phyloP scores from a whole-genome alignment of 1,140 invertebrate species.

The Drosophila baimaii region DNA sequence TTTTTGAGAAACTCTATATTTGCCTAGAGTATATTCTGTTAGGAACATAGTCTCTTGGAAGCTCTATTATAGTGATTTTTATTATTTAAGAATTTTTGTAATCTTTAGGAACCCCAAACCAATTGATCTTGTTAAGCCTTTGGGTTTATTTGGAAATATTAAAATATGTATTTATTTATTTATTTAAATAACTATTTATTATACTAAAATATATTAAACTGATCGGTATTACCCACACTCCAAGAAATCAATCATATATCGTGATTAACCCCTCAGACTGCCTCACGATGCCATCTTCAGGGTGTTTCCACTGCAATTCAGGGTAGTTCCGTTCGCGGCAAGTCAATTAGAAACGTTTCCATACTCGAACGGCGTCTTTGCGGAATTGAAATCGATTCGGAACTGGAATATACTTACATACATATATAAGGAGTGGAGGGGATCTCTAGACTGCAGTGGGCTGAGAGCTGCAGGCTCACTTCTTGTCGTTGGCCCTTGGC shows the following conservation, averaged over 20 bases:
- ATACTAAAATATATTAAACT: too few relatives aligned
- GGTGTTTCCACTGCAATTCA: not conserved
- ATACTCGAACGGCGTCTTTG: slow-evolving; percentile 44
- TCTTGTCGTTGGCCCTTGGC: slow-evolving; percentile 36
- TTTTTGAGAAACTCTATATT: too few relatives aligned
- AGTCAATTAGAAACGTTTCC: slow-evolving; percentile 62
- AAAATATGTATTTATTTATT: too few relatives aligned
- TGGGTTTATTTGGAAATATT: too few relatives aligned
- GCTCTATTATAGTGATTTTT: too few relatives aligned
- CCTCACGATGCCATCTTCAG: slow-evolving; percentile 28
- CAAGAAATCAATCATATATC: too few relatives aligned
- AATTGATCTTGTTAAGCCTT: too few relatives aligned
- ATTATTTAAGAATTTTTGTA: too few relatives aligned
- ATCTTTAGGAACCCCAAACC: too few relatives aligned
- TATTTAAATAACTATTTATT: too few relatives aligned
- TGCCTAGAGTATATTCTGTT: too few relatives aligned
- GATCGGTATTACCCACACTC: not conserved
- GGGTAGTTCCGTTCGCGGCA: slow-evolving; percentile 45
- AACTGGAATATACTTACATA: slow-evolving; percentile 6
- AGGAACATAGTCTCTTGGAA: too few relatives aligned
- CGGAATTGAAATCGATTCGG: slow-evolving; percentile 19
- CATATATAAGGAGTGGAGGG: not conserved
- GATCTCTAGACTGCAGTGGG: slow-evolving; percentile 1
- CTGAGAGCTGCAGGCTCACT: slow-evolving; percentile 8
- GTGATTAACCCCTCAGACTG: slow-evolving; percentile 2